A percentile compares a stretch with the other conserved stretches of the same genome.
phyloP scores from a whole-genome alignment of 2,113 vertebrate genomes.

The Mustela nigripes region DNA sequence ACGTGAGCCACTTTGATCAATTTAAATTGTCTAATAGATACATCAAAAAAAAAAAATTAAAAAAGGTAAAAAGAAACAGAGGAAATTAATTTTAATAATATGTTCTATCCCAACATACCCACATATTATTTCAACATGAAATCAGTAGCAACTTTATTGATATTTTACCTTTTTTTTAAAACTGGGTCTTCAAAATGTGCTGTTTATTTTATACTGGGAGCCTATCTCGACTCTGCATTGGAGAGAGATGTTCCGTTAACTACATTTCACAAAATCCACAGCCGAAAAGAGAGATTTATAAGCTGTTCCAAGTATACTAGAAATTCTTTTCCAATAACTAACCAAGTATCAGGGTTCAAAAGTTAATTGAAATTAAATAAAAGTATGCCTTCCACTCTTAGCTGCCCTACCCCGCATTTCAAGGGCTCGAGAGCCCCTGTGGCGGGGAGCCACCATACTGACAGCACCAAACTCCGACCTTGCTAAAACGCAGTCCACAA shows the following conservation, averaged over 20 bases:
- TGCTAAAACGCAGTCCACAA: neutral
- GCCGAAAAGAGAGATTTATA: constrained; percentile 17
- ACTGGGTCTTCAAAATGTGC: neutral
- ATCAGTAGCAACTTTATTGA: constrained; percentile 18
- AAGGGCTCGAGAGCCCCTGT: neutral
- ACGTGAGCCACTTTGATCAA: neutral
- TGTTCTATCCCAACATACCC: neutral
- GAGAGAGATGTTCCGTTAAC: neutral
- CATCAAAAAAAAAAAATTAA: neutral
- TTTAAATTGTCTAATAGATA: neutral
- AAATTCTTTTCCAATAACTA: constrained; percentile 14
- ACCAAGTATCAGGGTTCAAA: neutral
- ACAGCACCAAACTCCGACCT: neutral
- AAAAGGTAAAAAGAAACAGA: neutral
- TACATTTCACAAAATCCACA: constrained; percentile 2
- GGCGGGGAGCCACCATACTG: neutral
- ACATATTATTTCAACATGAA: neutral
- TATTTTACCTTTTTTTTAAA: neutral
- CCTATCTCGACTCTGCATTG: constrained; percentile 31
- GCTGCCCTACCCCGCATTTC: neutral
- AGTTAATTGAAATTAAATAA: neutral
- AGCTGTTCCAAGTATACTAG: constrained; percentile 31
- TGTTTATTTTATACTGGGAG: constrained; percentile 11
- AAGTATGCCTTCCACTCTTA: neutral
- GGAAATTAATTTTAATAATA: constrained; percentile 26